Base-by-base conservation (phyloP, 2,113 vertebrate genomes). In the Apteryx mantelli region DNA sequence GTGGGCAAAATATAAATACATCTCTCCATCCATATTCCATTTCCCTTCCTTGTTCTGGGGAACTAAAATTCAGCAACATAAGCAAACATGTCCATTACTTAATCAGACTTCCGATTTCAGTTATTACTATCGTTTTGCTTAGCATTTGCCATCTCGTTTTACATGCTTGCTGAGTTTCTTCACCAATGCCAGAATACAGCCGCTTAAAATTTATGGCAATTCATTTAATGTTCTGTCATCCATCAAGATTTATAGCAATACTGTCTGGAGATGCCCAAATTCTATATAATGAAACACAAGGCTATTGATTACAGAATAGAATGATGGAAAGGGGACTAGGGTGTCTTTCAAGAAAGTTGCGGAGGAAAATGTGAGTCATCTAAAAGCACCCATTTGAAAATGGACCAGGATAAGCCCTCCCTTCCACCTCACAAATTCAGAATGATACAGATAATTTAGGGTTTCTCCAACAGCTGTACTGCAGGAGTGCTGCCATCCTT, bases 141-240 rank as follows among this genome's bases (percentile, higher is more conserved):
- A 95, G 8, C n/a, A 50, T 60, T 84, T 84, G 17, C 52, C 32
- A n/a, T 30, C 38, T 88, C 5, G 0, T 89, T 94, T 84, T 84
- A 44, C 24, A 56, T 56, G 80, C 26, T 84, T 40, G 14, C 53
- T 76, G 69, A 50, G 30, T 88, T 91, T 92, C 88, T 82, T 61
- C 80, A 88, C 68, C n/a, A 8, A 40, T 94, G 25, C 32, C 71
- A 97, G 78, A 97, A 94, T 79, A 69, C 55, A 96, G 20, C 25
- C 58, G 79, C 58, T 97, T 82, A 96, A 92, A 97, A 98, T 96
- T 97, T 98, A 96, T 93, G 92, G 76, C 93, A 96, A 95, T 97
- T 97, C 91, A 96, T 92, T 96, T 95, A 92, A 79, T 86, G 63
- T 42, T 94, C 86, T 95, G 82, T 92, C 92, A 93, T 64, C 60